Evolutionary conservation across 1,140 invertebrate species (phyloP).

Genomic region (Berghia stephanieae): DNA sequence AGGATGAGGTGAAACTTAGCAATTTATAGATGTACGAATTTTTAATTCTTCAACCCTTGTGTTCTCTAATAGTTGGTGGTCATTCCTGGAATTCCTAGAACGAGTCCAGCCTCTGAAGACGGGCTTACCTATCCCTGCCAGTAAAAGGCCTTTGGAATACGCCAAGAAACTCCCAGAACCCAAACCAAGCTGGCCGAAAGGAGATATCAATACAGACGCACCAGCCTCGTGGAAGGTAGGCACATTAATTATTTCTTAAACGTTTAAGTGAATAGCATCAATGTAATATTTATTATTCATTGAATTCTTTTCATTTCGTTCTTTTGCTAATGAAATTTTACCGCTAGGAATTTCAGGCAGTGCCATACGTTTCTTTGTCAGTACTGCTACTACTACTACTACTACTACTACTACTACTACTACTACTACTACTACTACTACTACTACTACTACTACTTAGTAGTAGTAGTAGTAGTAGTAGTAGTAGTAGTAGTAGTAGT

Average conservation of each 20-base stretch:
- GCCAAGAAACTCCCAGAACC: slow-evolving; percentile 40
- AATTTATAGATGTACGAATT: no score
- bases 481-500: slow-evolving; percentile 7
- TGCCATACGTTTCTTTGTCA: no score
- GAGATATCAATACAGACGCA: background rate
- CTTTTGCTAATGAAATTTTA: no score
- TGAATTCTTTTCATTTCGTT: no score
- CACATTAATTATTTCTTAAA: no score
- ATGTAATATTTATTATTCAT: no score
- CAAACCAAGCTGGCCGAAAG: slow-evolving; percentile 41
- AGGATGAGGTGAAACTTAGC: no score
- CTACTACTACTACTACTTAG: no score
- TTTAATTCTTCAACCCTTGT: background rate
- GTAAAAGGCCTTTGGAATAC: slow-evolving; percentile 50
- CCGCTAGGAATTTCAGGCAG: no score
- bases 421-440: background rate
- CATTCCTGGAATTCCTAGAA: slow-evolving; percentile 47
- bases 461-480: slow-evolving; percentile 7
- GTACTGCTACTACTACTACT: background rate
- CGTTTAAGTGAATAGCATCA: no score
- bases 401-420: background rate
- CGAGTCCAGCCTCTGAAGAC: slow-evolving; percentile 46
- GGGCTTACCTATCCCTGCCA: slow-evolving; percentile 40
- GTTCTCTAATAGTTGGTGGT: slow-evolving; percentile 41
- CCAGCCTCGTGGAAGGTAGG: slow-evolving; percentile 10